Evolutionary conservation across 92 coral and sea anemone genomes (phyloP), one percentile per base, ranked within the genome.

Genomic region (Isaurus tuberculatus): DNA sequence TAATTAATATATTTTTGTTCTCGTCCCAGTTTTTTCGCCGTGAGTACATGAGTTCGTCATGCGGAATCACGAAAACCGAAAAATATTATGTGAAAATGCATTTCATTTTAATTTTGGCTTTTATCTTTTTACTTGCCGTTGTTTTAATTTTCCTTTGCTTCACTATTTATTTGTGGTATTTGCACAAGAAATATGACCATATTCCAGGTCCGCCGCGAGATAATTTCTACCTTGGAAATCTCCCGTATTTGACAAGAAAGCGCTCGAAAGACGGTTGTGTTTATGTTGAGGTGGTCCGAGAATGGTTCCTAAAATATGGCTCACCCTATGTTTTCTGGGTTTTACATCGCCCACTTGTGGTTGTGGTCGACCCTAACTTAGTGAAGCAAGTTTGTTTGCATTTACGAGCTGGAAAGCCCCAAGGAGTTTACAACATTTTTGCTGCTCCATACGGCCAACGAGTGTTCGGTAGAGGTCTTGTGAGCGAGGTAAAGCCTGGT

Each of bases 151-250:
- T 55, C 40, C 23, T 51, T 9, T 20, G 68, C 2, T 9, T 33
- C 11, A 32, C 81, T 55, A 1, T 75, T 11, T 57, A 75, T 31
- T 15, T 51, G 33, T 75, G 32, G 25, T 2, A 49, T 20, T 15
- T 28, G 40, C 81, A 75, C 67, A 46, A 75, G 69, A 75, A 60
- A 55, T 75, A 55, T 66, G 57, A 75, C 5, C 81, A 75, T 46
- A 75, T 75, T 10, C 81, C 81, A 0, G 81, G 81, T 2, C 81
- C 81, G 5, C 23, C 81, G 3, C 81, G 69, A 2, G 81, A 57
- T 26, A 75, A 30, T 26, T 75, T 75, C 43, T 75, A 31, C 28
- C 81, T 75, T 11, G 81, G 81, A 17, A 75, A 75, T 33, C 28
- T 34, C 2, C n/a, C 42, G 5, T 31, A 55, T 15, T 3, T 75